These are phyloP conservation scores for Eurytoma californica DNA, from an alignment of 2,888 invertebrate genomes.

Conservation along the genomic window DNA sequence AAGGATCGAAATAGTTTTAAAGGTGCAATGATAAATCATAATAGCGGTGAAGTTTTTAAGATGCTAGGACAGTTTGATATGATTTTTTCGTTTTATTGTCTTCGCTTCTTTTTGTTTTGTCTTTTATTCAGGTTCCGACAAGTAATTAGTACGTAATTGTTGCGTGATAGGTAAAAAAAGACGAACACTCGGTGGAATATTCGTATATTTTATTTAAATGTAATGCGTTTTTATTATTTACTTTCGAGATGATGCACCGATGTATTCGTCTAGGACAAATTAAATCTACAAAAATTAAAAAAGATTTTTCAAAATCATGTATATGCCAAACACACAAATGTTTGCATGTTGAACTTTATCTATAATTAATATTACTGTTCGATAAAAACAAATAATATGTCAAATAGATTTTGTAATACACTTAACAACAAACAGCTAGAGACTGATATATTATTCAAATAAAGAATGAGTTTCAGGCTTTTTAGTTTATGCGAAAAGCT, in stretches of 20 bases:
- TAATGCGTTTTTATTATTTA: conserved; percentile 34
- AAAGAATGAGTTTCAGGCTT: conserved; percentile 50
- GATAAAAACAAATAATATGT: conserved; percentile 52
- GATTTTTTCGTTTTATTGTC: conserved; percentile 40
- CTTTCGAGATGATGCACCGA: conserved; percentile 35
- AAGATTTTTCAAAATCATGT: conserved; percentile 52
- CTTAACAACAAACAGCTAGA: conserved; percentile 57
- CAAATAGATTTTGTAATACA: conserved; percentile 63
- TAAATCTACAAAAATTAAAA: conserved; percentile 25
- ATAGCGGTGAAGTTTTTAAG: conserved; percentile 36
- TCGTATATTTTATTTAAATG: conserved; percentile 35
- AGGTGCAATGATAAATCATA: conserved; percentile 13
- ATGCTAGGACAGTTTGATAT: conserved; percentile 20
- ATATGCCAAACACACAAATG: conserved; percentile 41
- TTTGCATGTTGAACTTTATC: conserved; percentile 52
- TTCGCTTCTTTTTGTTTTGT: conserved; percentile 37
- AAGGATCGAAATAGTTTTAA: conserved; percentile 3
- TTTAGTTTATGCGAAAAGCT: conserved; percentile 47
- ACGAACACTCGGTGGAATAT: conserved; percentile 44
- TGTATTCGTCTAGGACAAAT: conserved; percentile 25
- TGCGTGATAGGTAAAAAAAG: conserved; percentile 30
- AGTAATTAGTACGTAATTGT: conserved; percentile 42
- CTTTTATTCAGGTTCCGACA: conserved; percentile 44
- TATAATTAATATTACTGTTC: conserved; percentile 42
- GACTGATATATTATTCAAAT: conserved; percentile 58